Percentiles rank a stretch among this genome's conserved stretches.
Evolutionary conservation across 2,113 vertebrate species (phyloP).

Genomic region (Echinops telfairi): DNA sequence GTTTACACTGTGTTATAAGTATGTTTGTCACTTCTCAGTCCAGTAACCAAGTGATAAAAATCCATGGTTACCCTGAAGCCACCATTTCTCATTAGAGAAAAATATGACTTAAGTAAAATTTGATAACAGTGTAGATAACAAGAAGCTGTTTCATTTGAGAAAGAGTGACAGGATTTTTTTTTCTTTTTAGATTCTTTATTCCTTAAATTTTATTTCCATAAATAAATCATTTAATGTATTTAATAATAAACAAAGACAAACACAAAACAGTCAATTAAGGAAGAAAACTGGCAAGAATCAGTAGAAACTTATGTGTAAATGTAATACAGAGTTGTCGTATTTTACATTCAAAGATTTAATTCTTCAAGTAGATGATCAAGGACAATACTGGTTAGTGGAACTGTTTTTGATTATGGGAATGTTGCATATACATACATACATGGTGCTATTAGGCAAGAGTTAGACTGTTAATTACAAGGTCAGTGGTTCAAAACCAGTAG

Average conservation of each 20-base stretch:
- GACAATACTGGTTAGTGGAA: background rate
- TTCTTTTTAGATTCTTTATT: background rate
- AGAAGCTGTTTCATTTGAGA: background rate
- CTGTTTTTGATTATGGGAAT: background rate
- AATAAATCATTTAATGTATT: background rate
- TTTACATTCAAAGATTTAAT: background rate
- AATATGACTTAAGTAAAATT: background rate
- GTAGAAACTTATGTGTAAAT: background rate
- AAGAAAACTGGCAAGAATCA: background rate
- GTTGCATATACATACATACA: background rate
- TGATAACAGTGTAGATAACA: background rate
- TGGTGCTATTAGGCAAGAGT: too few species aligned
- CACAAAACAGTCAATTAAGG: background rate
- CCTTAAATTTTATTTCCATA: background rate
- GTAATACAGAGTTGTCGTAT: background rate
- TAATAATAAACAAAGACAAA: background rate
- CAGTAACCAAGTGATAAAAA: background rate
- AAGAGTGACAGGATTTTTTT: background rate
- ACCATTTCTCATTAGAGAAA: slow-evolving; percentile 8
- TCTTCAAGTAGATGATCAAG: background rate
- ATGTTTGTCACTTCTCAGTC: background rate
- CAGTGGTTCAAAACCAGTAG: too few species aligned
- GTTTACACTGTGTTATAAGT: slow-evolving; percentile 40
- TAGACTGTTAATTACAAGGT: too few species aligned
- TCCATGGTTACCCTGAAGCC: background rate